A percentile compares a stretch with the other conserved stretches of the same genome.
Evolutionary conservation across 2,797 vertebrate species (phyloP).

Genomic region (Hypotaenidia philippensis): DNA sequence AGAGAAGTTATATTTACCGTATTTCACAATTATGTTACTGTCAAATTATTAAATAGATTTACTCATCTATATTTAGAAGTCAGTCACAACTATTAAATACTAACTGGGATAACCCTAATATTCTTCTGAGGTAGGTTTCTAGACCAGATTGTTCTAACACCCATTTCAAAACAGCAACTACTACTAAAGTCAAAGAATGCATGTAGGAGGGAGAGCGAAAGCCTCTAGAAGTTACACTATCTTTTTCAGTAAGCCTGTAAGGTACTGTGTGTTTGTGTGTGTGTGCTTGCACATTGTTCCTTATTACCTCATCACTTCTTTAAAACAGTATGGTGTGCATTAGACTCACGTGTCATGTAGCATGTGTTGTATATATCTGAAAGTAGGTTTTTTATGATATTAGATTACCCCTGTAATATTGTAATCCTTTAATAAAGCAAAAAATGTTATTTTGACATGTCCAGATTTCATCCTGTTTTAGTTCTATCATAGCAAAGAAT

Average conservation of each 20-base stretch:
- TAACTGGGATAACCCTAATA: constrained; percentile 23
- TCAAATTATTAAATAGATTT: constrained; percentile 26
- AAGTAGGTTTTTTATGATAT: constrained; percentile 76
- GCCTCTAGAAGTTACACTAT: not conserved
- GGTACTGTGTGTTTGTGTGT: constrained; percentile 10
- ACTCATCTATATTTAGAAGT: constrained; percentile 45
- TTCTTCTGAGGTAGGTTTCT: not conserved
- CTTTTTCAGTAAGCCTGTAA: not conserved
- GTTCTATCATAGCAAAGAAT: not conserved
- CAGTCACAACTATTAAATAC: not conserved
- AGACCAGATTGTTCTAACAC: not conserved
- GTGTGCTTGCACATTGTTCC: constrained; percentile 27
- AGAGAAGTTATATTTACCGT: constrained; percentile 24
- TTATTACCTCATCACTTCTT: constrained; percentile 79
- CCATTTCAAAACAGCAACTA: constrained; percentile 22
- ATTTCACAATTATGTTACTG: constrained; percentile 43
- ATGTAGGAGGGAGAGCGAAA: not conserved
- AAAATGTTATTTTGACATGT: constrained; percentile 55
- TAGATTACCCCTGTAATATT: constrained; percentile 76
- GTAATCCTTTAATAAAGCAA: constrained; percentile 80
- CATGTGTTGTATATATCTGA: constrained; percentile 78
- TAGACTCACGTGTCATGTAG: constrained; percentile 61
- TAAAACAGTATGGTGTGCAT: constrained; percentile 60
- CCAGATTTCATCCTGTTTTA: not conserved
- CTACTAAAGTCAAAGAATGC: not conserved